phyloP scores from a whole-genome alignment of 2,888 invertebrate genomes.

The Drosophila recens region DNA sequence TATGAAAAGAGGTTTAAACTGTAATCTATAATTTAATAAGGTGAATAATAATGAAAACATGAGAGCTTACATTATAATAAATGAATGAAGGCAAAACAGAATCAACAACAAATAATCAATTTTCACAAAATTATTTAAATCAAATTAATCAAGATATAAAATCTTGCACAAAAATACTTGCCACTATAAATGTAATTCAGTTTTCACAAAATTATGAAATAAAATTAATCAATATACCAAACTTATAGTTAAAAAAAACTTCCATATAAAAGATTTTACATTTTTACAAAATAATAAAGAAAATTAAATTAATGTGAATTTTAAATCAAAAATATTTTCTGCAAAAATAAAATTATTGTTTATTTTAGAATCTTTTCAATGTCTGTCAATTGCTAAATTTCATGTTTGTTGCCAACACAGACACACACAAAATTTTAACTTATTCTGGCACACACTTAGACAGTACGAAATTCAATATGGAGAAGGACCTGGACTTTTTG shows the following conservation, averaged over 20 bases:
- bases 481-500: slow-evolving; percentile 63
- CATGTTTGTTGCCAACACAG: not conserved
- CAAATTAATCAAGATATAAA: not conserved
- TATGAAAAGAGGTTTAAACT: not conserved
- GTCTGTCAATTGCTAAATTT: slow-evolving; percentile 4
- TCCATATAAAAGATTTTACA: no score
- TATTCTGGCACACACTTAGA: slow-evolving; percentile 5
- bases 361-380: not conserved
- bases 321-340: no score
- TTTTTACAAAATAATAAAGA: not conserved
- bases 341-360: not conserved
- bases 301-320: no score
- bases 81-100: not conserved
- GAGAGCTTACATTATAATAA: not conserved
- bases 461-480: slow-evolving; percentile 43
- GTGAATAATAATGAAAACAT: not conserved
- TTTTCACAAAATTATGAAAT: not conserved
- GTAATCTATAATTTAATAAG: not conserved
- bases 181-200: no score
- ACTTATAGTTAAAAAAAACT: no score
- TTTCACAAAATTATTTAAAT: not conserved
- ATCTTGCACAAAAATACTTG: not conserved
- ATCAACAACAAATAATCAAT: not conserved
- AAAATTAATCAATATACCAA: no score
- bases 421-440: not conserved